These are phyloP conservation scores for Teleogryllus occipitalis DNA, from an alignment of 1,140 invertebrate species.

Conservation along the genomic window DNA sequence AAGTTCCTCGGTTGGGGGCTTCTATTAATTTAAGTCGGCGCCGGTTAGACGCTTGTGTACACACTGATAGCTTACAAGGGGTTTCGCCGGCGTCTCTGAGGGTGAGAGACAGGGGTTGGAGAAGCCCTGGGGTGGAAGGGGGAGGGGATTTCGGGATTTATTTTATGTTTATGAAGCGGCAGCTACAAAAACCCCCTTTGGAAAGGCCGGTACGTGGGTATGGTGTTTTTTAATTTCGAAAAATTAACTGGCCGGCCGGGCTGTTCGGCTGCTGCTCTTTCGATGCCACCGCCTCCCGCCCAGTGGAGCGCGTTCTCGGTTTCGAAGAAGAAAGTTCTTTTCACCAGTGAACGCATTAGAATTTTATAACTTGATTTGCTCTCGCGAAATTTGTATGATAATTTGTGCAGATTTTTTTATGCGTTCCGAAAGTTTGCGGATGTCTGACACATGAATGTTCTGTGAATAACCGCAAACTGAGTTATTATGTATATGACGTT, in stretches of 20 bases:
- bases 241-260: neutral
- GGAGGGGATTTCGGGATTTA: neutral
- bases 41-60: slow-evolving; percentile 3
- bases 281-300: no score
- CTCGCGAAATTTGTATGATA: no score
- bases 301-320: no score
- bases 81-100: neutral
- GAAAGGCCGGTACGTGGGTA: neutral
- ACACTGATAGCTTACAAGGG: neutral
- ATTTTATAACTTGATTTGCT: no score
- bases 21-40: neutral
- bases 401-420: no score
- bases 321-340: no score
- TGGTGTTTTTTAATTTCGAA: neutral
- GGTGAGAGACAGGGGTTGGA: neutral
- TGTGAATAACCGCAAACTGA: no score
- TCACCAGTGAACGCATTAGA: no score
- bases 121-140: neutral
- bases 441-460: no score
- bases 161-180: neutral
- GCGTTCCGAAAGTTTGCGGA: no score
- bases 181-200: neutral
- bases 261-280: no score
- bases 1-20: neutral
- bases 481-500: no score